These are phyloP conservation scores for Sesamia inferens DNA, from an alignment of 2,888 invertebrate genomes.

Conservation along the genomic window DNA sequence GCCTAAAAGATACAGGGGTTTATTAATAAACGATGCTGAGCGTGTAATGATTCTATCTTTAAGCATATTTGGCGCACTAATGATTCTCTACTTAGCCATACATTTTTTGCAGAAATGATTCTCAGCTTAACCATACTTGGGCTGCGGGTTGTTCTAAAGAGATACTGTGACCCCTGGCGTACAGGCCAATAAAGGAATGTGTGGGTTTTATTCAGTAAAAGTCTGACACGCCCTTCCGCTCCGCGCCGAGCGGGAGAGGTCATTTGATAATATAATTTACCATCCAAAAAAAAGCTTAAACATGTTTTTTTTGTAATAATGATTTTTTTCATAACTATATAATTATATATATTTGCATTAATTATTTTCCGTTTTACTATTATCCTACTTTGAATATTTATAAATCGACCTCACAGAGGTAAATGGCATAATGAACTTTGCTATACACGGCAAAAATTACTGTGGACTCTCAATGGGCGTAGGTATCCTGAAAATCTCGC, in stretches of 20 bases:
- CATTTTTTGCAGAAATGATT: neutral
- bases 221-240: too few species aligned
- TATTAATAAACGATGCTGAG: neutral
- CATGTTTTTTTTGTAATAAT: neutral
- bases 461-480: neutral
- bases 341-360: neutral
- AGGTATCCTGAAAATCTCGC: too few species aligned
- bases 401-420: neutral
- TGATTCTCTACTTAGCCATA: neutral
- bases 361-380: neutral
- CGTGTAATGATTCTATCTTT: neutral
- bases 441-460: neutral
- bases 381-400: neutral
- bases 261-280: too few species aligned
- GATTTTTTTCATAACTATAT: neutral
- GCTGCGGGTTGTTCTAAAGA: too few species aligned
- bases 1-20: too few species aligned
- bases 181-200: too few species aligned
- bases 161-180: too few species aligned
- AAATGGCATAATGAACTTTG: neutral
- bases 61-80: too few species aligned
- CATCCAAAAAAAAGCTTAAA: too few species aligned
- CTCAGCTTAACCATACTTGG: neutral
- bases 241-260: too few species aligned
- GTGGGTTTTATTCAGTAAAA: too few species aligned